Percentiles rank a stretch among this genome's conserved stretches.
Conservation (phyloP, 1,140 invertebrate genomes). For the Adelges cooleyi region DNA sequence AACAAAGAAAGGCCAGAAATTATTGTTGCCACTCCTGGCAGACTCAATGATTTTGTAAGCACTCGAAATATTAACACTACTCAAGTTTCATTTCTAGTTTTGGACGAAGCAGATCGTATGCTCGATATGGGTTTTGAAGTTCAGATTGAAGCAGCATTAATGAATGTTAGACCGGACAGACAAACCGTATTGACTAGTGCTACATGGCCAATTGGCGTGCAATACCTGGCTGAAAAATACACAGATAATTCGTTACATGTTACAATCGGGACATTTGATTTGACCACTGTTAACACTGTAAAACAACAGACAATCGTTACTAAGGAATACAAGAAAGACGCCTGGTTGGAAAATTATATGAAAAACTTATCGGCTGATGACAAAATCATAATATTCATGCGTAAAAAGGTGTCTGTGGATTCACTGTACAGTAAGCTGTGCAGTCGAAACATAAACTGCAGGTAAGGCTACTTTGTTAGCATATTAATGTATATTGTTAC, state of each 20-base stretch:
- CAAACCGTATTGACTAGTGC: conserved; percentile 83
- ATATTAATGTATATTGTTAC: background rate
- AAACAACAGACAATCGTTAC: conserved; percentile 61
- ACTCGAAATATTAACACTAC: conserved; percentile 32
- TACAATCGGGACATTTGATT: conserved; percentile 73
- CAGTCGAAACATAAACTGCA: background rate
- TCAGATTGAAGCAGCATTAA: conserved; percentile 67
- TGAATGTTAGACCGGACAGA: conserved; percentile 63
- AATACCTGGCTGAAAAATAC: conserved; percentile 66
- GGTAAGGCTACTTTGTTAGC: background rate
- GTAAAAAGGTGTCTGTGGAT: background rate
- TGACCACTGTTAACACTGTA: conserved; percentile 71
- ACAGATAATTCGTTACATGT: conserved; percentile 81
- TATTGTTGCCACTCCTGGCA: conserved; percentile 75
- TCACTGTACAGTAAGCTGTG: background rate
- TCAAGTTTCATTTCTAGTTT: conserved; percentile 66
- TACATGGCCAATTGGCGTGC: conserved; percentile 76
- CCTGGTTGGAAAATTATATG: conserved; percentile 39
- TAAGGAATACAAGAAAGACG: conserved; percentile 54
- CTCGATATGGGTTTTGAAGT: conserved; percentile 78
- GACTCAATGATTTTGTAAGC: conserved; percentile 66
- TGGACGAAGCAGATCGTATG: conserved; percentile 84
- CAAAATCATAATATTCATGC: conserved; percentile 7
- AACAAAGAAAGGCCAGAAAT: conserved; percentile 62
- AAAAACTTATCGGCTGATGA: background rate